These are phyloP conservation scores for Halictus rubicundus DNA, from an alignment of 1,140 invertebrate genomes.

Conservation along the genomic window DNA sequence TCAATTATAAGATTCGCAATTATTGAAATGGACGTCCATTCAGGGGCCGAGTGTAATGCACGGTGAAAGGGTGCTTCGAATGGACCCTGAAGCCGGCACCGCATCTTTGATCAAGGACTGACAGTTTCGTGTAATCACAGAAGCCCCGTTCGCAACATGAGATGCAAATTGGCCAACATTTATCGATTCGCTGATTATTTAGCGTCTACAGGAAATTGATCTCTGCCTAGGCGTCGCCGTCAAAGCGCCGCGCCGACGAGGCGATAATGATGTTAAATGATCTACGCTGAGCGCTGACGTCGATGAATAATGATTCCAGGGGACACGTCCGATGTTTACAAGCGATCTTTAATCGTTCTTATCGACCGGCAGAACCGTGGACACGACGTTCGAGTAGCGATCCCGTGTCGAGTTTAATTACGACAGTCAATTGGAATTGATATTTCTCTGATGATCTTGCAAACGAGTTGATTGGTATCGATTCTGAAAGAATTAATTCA, in stretches of 20 bases:
- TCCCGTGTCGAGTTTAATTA: background rate
- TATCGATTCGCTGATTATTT: conserved; percentile 40
- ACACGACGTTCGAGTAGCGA: background rate
- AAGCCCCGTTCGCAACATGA: conserved; percentile 11
- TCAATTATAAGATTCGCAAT: conserved; percentile 31
- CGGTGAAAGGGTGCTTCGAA: conserved; percentile 21
- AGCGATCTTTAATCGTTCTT: background rate
- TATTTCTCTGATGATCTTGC: background rate
- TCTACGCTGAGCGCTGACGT: background rate
- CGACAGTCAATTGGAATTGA: background rate
- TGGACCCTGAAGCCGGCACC: background rate
- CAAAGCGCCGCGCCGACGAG: background rate
- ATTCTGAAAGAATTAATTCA: too few relatives aligned
- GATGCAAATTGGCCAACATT: conserved; percentile 40
- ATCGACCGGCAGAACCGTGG: background rate
- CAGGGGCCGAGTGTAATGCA: too few relatives aligned
- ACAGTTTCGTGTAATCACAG: conserved; percentile 31
- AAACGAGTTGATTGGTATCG: background rate
- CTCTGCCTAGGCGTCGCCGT: background rate
- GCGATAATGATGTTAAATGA: background rate
- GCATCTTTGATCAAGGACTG: conserved; percentile 30
- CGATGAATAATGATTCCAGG: background rate
- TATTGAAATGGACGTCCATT: conserved; percentile 28
- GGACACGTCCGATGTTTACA: background rate
- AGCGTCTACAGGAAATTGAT: conserved; percentile 32